Conservation (phyloP, 2,797 vertebrate species). For the Rousettus madagascariensis region DNA sequence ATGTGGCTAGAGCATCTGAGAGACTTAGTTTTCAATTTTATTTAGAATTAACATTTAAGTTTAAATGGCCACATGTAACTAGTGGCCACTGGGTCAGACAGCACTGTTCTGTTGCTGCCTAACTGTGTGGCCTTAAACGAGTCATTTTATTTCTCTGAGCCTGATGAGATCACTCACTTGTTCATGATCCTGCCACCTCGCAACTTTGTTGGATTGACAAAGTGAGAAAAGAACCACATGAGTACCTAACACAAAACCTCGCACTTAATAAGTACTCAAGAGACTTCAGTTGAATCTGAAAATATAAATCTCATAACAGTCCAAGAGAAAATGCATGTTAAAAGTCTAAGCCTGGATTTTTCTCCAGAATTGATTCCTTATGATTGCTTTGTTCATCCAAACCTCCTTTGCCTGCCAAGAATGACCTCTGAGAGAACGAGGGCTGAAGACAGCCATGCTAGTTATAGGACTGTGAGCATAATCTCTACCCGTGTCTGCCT, state of each 20-base stretch:
- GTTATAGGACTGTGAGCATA: neutral
- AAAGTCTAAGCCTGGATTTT: slow-evolving; percentile 47
- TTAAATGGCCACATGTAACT: neutral
- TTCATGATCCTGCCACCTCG: neutral
- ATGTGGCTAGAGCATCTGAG: neutral
- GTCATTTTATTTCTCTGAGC: neutral
- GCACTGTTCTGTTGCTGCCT: neutral
- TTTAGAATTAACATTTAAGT: neutral
- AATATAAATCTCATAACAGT: slow-evolving; percentile 27
- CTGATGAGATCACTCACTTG: neutral
- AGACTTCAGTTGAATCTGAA: slow-evolving; percentile 18
- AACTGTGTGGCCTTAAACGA: neutral
- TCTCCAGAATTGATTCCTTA: slow-evolving; percentile 51
- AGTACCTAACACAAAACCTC: neutral
- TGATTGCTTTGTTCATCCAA: slow-evolving; percentile 33
- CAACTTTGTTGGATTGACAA: neutral
- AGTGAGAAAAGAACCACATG: neutral
- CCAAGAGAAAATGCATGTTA: slow-evolving; percentile 53
- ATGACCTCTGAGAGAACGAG: slow-evolving; percentile 33
- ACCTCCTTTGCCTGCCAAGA: slow-evolving; percentile 45
- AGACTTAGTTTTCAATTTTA: neutral
- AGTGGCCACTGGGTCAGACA: neutral
- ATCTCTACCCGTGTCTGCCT: neutral
- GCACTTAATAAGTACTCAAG: neutral
- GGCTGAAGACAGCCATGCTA: neutral